phyloP scores from a whole-genome alignment of 2,888 invertebrate genomes.

The Tinea pellionella region DNA sequence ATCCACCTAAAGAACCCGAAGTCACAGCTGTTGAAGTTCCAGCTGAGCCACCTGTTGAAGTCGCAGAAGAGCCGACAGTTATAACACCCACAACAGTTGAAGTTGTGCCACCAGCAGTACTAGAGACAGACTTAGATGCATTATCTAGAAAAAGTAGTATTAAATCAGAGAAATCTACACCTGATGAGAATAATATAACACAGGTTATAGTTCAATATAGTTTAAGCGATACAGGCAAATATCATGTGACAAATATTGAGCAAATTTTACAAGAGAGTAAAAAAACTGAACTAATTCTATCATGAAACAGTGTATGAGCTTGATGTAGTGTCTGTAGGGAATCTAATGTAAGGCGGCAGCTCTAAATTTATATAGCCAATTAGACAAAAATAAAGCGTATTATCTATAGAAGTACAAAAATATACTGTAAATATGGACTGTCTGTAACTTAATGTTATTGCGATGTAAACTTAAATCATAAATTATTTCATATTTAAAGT shows the following conservation, averaged over 20 bases:
- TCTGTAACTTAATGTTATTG: neutral
- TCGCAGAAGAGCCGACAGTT: slow-evolving; percentile 35
- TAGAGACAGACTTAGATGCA: slow-evolving; percentile 34
- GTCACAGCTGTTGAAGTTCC: slow-evolving; percentile 32
- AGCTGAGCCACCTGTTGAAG: slow-evolving; percentile 36
- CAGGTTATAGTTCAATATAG: no score
- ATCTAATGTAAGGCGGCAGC: no score
- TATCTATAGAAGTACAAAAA: slow-evolving; percentile 58
- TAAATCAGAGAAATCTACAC: slow-evolving; percentile 59
- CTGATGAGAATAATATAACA: neutral
- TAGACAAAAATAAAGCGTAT: slow-evolving; percentile 61
- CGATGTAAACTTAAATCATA: slow-evolving; percentile 12
- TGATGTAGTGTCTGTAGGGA: neutral
- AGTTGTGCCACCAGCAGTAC: slow-evolving; percentile 22
- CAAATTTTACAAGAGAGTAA: slow-evolving; percentile 36
- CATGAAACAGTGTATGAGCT: no score
- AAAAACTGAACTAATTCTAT: no score
- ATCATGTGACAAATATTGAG: neutral
- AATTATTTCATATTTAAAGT: neutral
- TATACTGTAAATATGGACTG: slow-evolving; percentile 18
- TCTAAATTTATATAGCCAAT: slow-evolving; percentile 12
- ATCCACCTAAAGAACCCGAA: slow-evolving; percentile 35
- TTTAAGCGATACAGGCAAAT: slow-evolving; percentile 17
- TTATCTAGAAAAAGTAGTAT: slow-evolving; percentile 67
- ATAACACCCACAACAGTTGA: slow-evolving; percentile 47